Base-by-base conservation (phyloP, 2,888 invertebrate genomes). In the Lottia scabra region DNA sequence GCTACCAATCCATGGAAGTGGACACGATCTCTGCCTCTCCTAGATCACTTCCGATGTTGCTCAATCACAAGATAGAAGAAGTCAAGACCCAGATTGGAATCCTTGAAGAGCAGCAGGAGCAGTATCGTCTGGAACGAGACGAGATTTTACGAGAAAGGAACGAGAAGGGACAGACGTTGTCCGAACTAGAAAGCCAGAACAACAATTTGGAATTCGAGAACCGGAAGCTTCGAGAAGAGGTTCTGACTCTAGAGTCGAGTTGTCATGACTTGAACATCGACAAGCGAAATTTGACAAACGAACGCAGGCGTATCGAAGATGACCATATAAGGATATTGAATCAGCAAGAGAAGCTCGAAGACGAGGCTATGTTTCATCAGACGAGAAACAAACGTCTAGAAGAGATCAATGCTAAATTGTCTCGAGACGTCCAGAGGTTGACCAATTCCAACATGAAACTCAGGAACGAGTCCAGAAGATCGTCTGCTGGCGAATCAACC, bases 61-160 rank as follows among this genome's bases (percentile, higher is more conserved):
- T 75, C 19, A 27, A 68, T 63, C 71, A 75, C 67, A 75, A 73
- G 69, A 75, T 75, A 27, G 75, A 75, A 16, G 75, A 75, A 48
- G 68, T 71, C 38, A 70, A 71, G 62, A 67, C 67, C 2, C 43
- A 26, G 15, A 71, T 73, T 43, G 38, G 27, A 10, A 70, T 73
- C n/a, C 65, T 75, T 30, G 67, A 75, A 46, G 62, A 71, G 16
- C 71, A 71, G 43, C 73, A 71, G 56, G 48, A 44, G 27, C 63
- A 71, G 43, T 68, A 68, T 6, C 63, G 27, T 12, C 30, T 38
- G 44, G 71, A 71, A 44, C 67, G 70, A 23, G 67, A 63, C 16
- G 65, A 67, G 30, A 46, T 73, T 68, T 27, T 27, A 19, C 26
- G 46, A 46, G 69, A 73, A 43, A 63, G 45, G 27, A 66, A 65